Conservation (phyloP, 2,888 invertebrate genomes). For the Ceramica pisi region DNA sequence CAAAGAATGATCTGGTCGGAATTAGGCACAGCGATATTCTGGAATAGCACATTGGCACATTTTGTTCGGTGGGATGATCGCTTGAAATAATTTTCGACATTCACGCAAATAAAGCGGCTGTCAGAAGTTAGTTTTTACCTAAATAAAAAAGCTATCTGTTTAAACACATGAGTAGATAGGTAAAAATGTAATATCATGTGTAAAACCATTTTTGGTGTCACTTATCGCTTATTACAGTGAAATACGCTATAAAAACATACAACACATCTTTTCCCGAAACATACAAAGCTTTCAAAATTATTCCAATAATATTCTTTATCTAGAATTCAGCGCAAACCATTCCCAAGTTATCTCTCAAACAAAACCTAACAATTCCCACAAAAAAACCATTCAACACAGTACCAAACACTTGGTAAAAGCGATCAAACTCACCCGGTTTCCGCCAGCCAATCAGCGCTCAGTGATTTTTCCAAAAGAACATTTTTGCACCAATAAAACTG, state of each 20-base stretch:
- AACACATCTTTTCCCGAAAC: not conserved
- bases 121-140: too few relatives aligned
- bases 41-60: too few relatives aligned
- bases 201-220: too few relatives aligned
- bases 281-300: not conserved
- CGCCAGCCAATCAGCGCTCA: constrained; percentile 41
- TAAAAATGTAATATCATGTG: too few relatives aligned
- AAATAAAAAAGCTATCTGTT: too few relatives aligned
- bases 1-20: too few relatives aligned
- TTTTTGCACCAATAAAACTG: constrained; percentile 49
- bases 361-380: not conserved
- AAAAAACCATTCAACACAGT: constrained; percentile 11
- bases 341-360: not conserved
- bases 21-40: too few relatives aligned
- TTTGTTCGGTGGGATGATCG: too few relatives aligned
- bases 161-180: too few relatives aligned
- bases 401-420: constrained; percentile 29
- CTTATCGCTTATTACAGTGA: too few relatives aligned
- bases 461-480: constrained; percentile 47
- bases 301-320: not conserved
- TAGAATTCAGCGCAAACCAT: not conserved
- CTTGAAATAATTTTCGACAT: too few relatives aligned
- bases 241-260: not conserved
- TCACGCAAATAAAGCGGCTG: too few relatives aligned
- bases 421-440: constrained; percentile 52